Base-by-base conservation (phyloP, 2,113 vertebrate species). In the Jaculus jaculus region DNA sequence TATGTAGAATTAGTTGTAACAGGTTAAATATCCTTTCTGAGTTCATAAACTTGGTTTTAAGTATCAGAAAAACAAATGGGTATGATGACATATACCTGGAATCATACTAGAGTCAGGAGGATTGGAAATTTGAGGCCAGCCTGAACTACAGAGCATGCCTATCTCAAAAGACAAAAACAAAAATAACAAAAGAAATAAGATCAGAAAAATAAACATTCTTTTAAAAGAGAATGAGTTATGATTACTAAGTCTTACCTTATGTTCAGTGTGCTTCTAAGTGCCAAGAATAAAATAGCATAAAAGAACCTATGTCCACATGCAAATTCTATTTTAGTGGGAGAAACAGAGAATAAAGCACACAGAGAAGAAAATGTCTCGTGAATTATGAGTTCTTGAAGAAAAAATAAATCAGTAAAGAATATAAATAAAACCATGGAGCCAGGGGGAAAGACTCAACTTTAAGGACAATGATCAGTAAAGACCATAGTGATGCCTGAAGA, bases 381-480 rank as follows among this genome's bases (percentile, higher is more conserved):
- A 4, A 75, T 42, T 87, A 32, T 51, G 90, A 58, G 17, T 79
- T 18, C 23, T 58, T 37, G 26, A 74, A 66, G 18, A 87, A 66
- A 84, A 92, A 86, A n/a, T 15, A 71, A 81, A 89, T 3, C 24
- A 61, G 12, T 21, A 75, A 61, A 75, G 30, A 28, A 24, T 12
- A 60, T 74, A 71, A 81, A 80, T 20, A 90, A 90, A 84, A 15
- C 15, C 34, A 71, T 3, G 3, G 15, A 65, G 21, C 34, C 2
- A 87, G 13, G 18, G 3, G 60, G n/a, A 60, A 84, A 23, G 74
- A 11, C 30, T 73, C 13, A 18, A 69, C 84, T 75, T 93, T 74
- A 91, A 91, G 83, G 72, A 39, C 5, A 91, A 66, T 82, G 24
- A 72, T 93, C 47, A 93, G 32, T 90, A 69, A 90, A 68, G 10